phyloP scores from a whole-genome alignment of 2,888 invertebrate genomes.

The Caradrina kadenii region DNA sequence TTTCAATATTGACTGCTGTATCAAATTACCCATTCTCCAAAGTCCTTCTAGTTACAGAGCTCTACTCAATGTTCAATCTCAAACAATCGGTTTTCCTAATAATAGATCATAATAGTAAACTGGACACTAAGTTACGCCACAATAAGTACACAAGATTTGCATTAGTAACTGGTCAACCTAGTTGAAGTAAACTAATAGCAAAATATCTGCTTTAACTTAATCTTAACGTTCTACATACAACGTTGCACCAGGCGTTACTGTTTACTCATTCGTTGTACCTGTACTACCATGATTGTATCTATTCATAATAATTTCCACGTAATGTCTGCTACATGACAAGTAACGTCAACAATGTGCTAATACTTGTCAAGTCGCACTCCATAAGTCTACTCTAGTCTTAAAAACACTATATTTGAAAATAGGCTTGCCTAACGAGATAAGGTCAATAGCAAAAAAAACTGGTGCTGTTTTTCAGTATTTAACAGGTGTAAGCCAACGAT shows the following conservation, averaged over 20 bases:
- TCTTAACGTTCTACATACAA: conserved; percentile 23
- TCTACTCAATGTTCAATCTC: conserved; percentile 43
- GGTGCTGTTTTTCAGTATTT: not conserved
- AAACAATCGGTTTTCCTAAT: conserved; percentile 52
- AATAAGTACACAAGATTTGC: conserved; percentile 46
- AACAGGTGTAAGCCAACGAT: not conserved
- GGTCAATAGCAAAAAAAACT: not conserved
- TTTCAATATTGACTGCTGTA: conserved; percentile 28
- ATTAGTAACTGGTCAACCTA: conserved; percentile 50
- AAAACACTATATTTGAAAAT: not conserved
- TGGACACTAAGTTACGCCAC: conserved; percentile 43
- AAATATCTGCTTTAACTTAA: conserved; percentile 45
- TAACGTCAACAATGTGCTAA: conserved; percentile 13
- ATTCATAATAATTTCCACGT: conserved; percentile 16
- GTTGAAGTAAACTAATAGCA: conserved; percentile 40
- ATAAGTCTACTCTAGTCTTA: not conserved
- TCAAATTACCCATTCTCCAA: conserved; percentile 49
- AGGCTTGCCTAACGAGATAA: too few species aligned
- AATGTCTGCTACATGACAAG: conserved; percentile 1
- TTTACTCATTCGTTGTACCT: not conserved
- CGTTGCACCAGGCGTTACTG: conserved; percentile 5
- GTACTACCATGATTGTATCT: not conserved
- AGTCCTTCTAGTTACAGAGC: conserved; percentile 7
- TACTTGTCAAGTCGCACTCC: not conserved
- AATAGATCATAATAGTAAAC: conserved; percentile 42